phyloP scores from a whole-genome alignment of 2,797 vertebrate species.

The Mustela erminea region DNA sequence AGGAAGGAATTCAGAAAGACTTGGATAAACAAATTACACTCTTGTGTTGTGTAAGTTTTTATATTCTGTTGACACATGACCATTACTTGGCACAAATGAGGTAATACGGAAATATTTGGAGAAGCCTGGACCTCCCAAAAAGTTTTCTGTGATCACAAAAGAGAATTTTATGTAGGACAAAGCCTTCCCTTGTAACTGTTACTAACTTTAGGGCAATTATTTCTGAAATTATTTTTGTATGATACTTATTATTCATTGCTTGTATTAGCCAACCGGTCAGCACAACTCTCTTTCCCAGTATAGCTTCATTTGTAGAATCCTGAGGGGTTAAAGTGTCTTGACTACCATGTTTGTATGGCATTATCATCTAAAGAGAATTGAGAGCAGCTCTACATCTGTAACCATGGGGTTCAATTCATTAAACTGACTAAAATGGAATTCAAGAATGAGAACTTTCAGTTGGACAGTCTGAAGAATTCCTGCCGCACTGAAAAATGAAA shows the following conservation, averaged over 20 bases:
- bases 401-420: neutral
- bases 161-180: slow-evolving; percentile 19
- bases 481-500: neutral
- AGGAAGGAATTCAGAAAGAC: slow-evolving; percentile 67
- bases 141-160: slow-evolving; percentile 56
- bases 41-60: slow-evolving; percentile 65
- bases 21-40: slow-evolving; percentile 72
- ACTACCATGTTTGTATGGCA: neutral
- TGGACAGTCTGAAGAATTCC: neutral
- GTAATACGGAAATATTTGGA: slow-evolving; percentile 49
- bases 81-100: slow-evolving; percentile 56
- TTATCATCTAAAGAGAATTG: neutral
- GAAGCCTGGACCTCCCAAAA: slow-evolving; percentile 68
- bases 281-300: neutral
- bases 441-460: neutral
- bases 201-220: slow-evolving; percentile 49
- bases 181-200: neutral
- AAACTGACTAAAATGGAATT: neutral
- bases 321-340: neutral
- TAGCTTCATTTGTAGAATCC: neutral
- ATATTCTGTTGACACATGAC: slow-evolving; percentile 12
- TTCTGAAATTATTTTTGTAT: slow-evolving; percentile 63
- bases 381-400: neutral
- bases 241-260: slow-evolving; percentile 17
- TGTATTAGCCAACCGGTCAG: neutral